Conservation (phyloP, 2,888 invertebrate species). For the Parascotia fuliginaria region DNA sequence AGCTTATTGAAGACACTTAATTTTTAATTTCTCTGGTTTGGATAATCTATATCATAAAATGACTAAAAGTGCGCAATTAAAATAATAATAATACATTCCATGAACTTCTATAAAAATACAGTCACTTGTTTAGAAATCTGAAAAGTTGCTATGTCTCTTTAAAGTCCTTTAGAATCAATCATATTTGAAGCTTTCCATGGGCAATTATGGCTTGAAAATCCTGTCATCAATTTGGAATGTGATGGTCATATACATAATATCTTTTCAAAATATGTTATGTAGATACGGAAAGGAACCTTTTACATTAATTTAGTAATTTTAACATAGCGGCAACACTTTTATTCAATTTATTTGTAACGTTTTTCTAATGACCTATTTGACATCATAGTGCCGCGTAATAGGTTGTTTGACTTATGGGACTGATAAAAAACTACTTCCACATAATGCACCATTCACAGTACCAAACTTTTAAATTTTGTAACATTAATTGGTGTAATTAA, state of each 20-base stretch:
- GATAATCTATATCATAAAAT: not conserved
- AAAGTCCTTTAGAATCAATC: not conserved
- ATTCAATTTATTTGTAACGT: conserved; percentile 18
- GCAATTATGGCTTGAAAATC: not conserved
- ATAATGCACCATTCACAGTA: conserved; percentile 4
- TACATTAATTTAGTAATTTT: conserved; percentile 14
- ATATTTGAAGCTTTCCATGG: not conserved
- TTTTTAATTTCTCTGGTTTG: not conserved
- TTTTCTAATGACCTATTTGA: conserved; percentile 29
- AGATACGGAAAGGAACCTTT: conserved; percentile 4
- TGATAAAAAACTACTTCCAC: conserved; percentile 21
- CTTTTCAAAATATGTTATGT: not conserved
- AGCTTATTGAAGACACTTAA: not conserved
- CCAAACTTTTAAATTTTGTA: conserved; percentile 4
- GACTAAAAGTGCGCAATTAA: not conserved
- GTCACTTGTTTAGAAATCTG: not conserved
- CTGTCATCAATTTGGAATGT: not conserved
- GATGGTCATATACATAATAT: not conserved
- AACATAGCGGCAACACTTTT: conserved; percentile 8
- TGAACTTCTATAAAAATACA: not conserved
- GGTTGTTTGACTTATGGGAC: conserved; percentile 21
- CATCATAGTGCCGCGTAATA: conserved; percentile 16
- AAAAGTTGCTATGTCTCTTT: not conserved
- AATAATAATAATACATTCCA: not conserved
- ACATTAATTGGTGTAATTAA: conserved; percentile 30